phyloP scores from a whole-genome alignment of 2,113 vertebrate species.

The Triplophysa dalaica region DNA sequence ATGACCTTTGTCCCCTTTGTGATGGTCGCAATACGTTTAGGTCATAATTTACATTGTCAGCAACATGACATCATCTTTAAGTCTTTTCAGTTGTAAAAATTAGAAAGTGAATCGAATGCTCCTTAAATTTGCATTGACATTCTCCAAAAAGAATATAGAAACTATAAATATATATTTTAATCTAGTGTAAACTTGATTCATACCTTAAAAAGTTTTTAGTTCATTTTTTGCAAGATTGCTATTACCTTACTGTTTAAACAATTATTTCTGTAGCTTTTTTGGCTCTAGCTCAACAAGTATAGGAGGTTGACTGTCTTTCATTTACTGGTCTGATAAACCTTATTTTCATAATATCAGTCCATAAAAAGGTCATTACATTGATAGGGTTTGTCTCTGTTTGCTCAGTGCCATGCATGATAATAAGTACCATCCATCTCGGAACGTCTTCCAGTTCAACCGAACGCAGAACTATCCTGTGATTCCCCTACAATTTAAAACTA shows the following conservation, averaged over 20 bases:
- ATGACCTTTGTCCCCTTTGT: conserved; percentile 2
- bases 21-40: conserved; percentile 16
- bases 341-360: conserved; percentile 39
- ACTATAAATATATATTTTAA: too few species aligned
- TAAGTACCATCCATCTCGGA: background rate
- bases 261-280: too few species aligned
- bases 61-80: conserved; percentile 16
- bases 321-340: conserved; percentile 5
- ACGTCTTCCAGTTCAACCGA: background rate
- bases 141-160: too few species aligned
- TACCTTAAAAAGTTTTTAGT: too few species aligned
- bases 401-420: conserved; percentile 22
- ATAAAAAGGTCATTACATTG: conserved; percentile 9
- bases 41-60: conserved; percentile 7
- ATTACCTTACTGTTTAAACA: too few species aligned
- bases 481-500: background rate
- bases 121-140: conserved; percentile 5
- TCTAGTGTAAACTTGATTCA: too few species aligned
- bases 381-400: conserved; percentile 25
- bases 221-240: too few species aligned
- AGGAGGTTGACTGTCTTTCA: background rate
- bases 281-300: too few species aligned
- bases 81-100: background rate
- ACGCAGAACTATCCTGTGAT: background rate
- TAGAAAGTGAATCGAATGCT: background rate